Percentiles rank a stretch among this genome's conserved stretches.
Evolutionary conservation across 2,888 invertebrate species (phyloP).

Genomic region (Tupiocoris notatus): DNA sequence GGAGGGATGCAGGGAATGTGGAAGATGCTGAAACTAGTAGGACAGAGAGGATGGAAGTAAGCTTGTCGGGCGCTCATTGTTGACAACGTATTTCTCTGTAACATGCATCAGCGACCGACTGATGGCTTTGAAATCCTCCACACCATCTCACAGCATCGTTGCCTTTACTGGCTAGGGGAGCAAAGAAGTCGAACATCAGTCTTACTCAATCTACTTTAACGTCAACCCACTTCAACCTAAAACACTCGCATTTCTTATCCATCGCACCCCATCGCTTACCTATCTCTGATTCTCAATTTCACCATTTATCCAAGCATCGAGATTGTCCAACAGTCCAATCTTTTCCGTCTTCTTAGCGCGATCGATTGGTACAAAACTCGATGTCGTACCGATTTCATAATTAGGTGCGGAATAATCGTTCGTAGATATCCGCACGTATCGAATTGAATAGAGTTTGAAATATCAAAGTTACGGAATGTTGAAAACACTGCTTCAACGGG

Average conservation of each 20-base stretch:
- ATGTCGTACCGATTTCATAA: too few species aligned
- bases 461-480: too few species aligned
- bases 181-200: constrained; percentile 24
- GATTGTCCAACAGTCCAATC: too few species aligned
- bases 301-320: background rate
- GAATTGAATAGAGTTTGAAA: too few species aligned
- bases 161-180: too few species aligned
- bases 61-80: constrained; percentile 20
- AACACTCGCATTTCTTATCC: constrained; percentile 30
- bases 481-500: too few species aligned
- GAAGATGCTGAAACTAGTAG: background rate
- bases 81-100: constrained; percentile 37
- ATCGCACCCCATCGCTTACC: constrained; percentile 33
- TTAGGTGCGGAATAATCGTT: too few species aligned
- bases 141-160: background rate
- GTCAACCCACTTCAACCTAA: constrained; percentile 35
- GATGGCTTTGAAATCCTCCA: constrained; percentile 14
- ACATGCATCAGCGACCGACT: constrained; percentile 29
- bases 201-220: constrained; percentile 40
- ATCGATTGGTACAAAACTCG: too few species aligned
- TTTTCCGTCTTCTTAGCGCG: too few species aligned
- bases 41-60: background rate
- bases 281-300: constrained; percentile 31
- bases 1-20: background rate
- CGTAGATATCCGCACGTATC: too few species aligned